Evolutionary conservation across 2,113 vertebrate genomes (phyloP).

Genomic region (Platysternon megacephalum): DNA sequence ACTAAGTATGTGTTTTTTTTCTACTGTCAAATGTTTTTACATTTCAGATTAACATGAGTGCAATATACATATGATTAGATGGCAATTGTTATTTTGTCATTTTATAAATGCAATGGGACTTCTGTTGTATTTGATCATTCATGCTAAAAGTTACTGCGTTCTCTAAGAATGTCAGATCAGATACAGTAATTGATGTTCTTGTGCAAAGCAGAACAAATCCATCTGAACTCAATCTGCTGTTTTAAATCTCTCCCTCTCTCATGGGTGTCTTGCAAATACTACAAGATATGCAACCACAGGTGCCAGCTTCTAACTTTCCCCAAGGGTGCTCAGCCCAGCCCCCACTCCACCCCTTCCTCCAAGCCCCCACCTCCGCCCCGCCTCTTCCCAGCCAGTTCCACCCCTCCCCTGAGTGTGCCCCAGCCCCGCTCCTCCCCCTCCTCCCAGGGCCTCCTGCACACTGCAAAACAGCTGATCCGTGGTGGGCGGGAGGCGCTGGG

Average conservation of each 20-base stretch:
- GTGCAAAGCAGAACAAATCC: background rate
- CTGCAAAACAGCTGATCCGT: too few species aligned
- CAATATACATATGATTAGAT: background rate
- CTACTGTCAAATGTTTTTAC: background rate
- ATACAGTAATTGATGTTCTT: background rate
- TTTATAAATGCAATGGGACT: background rate
- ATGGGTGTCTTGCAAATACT: background rate
- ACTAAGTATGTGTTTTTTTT: background rate
- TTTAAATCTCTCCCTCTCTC: background rate
- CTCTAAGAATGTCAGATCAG: background rate
- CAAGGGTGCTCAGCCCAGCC: too few species aligned
- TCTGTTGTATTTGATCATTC: slow-evolving; percentile 6
- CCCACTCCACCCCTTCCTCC: too few species aligned
- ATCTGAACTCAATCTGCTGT: background rate
- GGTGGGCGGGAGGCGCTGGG: too few species aligned
- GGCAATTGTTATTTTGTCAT: background rate
- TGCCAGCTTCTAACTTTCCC: background rate
- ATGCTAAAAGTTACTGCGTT: background rate
- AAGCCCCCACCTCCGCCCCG: too few species aligned
- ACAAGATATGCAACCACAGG: background rate
- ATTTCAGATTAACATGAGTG: background rate
- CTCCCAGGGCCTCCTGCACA: too few species aligned
- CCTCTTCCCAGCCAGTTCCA: too few species aligned
- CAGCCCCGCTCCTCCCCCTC: too few species aligned
- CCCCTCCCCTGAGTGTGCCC: too few species aligned